Evolutionary conservation across 1,140 invertebrate species (phyloP), one percentile per base, ranked within the genome.

Genomic region (Periplaneta americana): DNA sequence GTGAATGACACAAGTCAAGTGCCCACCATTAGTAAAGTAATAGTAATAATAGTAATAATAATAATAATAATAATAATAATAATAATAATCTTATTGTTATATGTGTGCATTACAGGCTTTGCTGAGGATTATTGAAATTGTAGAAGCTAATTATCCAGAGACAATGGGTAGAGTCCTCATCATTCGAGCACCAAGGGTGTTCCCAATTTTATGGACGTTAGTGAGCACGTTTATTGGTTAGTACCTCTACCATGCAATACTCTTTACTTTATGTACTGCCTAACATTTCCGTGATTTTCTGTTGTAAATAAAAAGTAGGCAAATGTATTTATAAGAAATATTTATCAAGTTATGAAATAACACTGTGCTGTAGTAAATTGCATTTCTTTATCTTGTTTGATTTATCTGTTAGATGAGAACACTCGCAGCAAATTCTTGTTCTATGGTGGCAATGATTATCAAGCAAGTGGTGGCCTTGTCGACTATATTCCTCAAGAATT

Each of bases 151-250:
- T 89, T 98, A 99, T 89, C 98, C 98, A 15, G 97, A 99, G 89
- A 98, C 97, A 13, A 96, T 99, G 94, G 92, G 93, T 4, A 89
- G 94, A 75, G 95, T 98, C 77, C 90, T 98, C 34, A 96, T 98
- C 83, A 94, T 97, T 80, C 90, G 96, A 83, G 96, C 96, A 35
- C 97, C 97, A 1, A 91, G 97, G 83, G 97, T 98, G 75, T 99
- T 99, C 87, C 98, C 98, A 1, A 97, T 99, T 82, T 90, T 98
- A n/a, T 99, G 98, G 98, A 98, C 97, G 0, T 92, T 99, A 75
- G 95, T 99, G 79, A 96, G 96, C 86, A 97, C 97, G n/a, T 98
- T 99, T 87, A 99, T 99, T 85, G 92, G 93, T 94, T 87, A 90
- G 88, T 84, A 34, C n/a, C n/a, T n/a, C n/a, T n/a, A n/a, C n/a